These are phyloP conservation scores for Spicauda simplicius DNA, from an alignment of 2,888 invertebrate species.

Conservation along the genomic window DNA sequence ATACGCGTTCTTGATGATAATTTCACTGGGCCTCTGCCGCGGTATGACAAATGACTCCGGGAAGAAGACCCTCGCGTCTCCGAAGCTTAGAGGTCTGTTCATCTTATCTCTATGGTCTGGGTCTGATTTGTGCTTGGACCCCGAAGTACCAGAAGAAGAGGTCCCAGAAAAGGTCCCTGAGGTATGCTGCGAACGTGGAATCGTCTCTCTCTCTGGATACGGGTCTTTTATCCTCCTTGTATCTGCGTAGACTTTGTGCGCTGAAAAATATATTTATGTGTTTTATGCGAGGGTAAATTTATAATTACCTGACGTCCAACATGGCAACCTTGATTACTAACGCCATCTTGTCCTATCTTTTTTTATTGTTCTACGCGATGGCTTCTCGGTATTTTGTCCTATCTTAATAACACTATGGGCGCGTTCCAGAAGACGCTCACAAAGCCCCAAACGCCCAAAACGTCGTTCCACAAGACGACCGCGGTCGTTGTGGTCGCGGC, in stretches of 20 bases:
- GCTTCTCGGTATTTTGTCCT: no score
- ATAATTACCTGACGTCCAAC: no score
- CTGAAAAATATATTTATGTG: slow-evolving; percentile 49
- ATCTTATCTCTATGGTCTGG: slow-evolving; percentile 53
- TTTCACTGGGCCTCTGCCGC: slow-evolving; percentile 68
- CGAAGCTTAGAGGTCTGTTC: slow-evolving; percentile 71
- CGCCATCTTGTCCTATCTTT: no score
- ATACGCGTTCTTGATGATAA: slow-evolving; percentile 66
- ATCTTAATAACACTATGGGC: no score
- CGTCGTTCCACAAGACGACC: no score
- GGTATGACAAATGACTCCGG: slow-evolving; percentile 82
- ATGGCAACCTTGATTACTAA: no score
- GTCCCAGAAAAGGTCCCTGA: slow-evolving; percentile 76
- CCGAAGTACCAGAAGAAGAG: slow-evolving; percentile 79
- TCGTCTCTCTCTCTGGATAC: slow-evolving; percentile 63
- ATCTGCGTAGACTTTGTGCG: slow-evolving; percentile 74
- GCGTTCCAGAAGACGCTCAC: no score
- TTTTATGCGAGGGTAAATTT: no score
- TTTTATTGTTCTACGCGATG: no score
- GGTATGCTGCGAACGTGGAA: slow-evolving; percentile 67
- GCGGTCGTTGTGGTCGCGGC: no score
- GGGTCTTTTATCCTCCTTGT: slow-evolving; percentile 66
- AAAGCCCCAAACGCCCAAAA: no score
- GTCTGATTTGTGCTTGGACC: slow-evolving; percentile 71
- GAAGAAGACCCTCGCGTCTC: slow-evolving; percentile 78